Percentiles rank a stretch among this genome's conserved stretches.
These are phyloP conservation scores for Microcebus murinus DNA, from an alignment of 2,113 vertebrate genomes.

Conservation along the genomic window DNA sequence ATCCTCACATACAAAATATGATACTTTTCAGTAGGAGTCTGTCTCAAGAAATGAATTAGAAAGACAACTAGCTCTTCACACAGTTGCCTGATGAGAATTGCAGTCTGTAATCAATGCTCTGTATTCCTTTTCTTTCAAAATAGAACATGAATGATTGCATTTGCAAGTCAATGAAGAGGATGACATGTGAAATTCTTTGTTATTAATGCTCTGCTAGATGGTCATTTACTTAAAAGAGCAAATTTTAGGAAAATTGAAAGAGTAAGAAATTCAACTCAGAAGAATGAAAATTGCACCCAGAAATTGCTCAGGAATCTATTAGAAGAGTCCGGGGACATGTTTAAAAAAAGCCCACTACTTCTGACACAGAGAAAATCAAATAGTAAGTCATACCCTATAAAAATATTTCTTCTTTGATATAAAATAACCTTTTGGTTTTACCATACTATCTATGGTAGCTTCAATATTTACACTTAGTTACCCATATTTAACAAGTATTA, in stretches of 20 bases:
- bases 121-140: not conserved
- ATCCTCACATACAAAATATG: not conserved
- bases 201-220: slow-evolving; percentile 50
- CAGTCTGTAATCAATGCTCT: not conserved
- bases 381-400: not conserved
- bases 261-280: not conserved
- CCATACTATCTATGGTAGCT: not conserved
- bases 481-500: not conserved
- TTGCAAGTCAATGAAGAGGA: slow-evolving; percentile 64
- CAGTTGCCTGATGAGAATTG: slow-evolving; percentile 7
- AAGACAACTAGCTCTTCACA: not conserved
- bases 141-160: slow-evolving; percentile 53
- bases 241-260: slow-evolving; percentile 30
- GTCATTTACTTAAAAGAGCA: slow-evolving; percentile 42
- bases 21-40: not conserved
- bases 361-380: not conserved
- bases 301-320: slow-evolving; percentile 23
- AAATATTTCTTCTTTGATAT: not conserved
- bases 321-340: not conserved
- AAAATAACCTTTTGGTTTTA: not conserved
- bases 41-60: not conserved
- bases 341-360: not conserved
- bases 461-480: not conserved
- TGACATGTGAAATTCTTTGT: slow-evolving; percentile 16
- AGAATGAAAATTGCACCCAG: not conserved